A percentile compares a stretch with the other conserved stretches of the same genome.
These are phyloP conservation scores for Mionectes macconnelli DNA, from an alignment of 2,113 vertebrate species.

Conservation along the genomic window DNA sequence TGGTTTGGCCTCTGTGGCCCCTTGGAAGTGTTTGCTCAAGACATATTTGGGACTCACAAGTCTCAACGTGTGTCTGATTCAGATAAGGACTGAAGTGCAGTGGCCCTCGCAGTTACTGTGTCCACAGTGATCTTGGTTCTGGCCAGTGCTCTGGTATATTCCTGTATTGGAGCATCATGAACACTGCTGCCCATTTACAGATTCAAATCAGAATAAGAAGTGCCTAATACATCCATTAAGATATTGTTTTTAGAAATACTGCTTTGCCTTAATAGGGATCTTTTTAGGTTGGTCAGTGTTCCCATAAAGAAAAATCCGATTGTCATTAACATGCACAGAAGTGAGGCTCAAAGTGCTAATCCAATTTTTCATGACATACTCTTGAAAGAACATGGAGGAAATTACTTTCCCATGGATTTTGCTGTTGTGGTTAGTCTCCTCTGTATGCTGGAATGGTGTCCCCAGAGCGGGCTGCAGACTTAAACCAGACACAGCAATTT, in stretches of 20 bases:
- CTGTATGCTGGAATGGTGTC: not conserved
- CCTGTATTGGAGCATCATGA: not conserved
- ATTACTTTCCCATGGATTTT: not conserved
- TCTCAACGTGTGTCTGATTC: not conserved
- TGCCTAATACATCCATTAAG: not conserved
- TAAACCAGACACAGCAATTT: not conserved
- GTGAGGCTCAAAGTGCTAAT: not conserved
- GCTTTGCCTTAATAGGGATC: not conserved
- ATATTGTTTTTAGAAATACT: conserved; percentile 9
- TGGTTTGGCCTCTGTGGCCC: not conserved
- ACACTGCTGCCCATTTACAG: not conserved
- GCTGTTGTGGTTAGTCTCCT: not conserved
- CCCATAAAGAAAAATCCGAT: not conserved
- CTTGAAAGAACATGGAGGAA: not conserved
- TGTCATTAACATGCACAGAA: not conserved
- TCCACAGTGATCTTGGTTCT: not conserved
- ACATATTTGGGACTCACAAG: not conserved
- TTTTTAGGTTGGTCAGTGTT: not conserved
- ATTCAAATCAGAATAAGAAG: not conserved
- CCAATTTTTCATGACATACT: not conserved
- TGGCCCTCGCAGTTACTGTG: not conserved
- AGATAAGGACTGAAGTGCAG: not conserved
- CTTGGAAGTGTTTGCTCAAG: not conserved
- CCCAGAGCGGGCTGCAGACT: not conserved
- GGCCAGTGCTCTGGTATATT: not conserved